A percentile compares a stretch with the other conserved stretches of the same genome.
phyloP scores from a whole-genome alignment of 2,113 vertebrate genomes.

The Hippocampus comes region DNA sequence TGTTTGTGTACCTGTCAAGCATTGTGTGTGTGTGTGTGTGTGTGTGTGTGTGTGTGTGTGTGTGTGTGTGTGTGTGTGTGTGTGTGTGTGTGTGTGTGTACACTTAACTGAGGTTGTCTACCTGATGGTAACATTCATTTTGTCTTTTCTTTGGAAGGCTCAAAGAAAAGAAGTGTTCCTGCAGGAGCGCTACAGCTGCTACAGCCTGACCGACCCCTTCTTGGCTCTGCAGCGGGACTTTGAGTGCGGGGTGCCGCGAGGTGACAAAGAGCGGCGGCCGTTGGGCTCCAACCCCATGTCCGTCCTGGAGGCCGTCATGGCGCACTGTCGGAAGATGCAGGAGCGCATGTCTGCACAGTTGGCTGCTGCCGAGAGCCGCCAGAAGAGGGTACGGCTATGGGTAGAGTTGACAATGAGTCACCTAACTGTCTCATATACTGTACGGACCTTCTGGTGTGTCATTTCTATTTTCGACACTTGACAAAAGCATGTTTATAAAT shows the following conservation, averaged over 20 bases:
- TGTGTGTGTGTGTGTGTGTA: no score
- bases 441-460: constrained; percentile 21
- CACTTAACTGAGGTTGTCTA: background rate
- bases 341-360: constrained; percentile 93
- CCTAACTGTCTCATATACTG: background rate
- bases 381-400: constrained; percentile 84
- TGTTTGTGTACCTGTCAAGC: no score
- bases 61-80: no score
- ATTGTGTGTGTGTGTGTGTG: no score
- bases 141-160: constrained; percentile 70
- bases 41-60: no score
- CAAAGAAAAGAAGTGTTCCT: constrained; percentile 95
- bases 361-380: constrained; percentile 87
- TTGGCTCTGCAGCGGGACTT: constrained; percentile 95
- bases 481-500: constrained; percentile 10
- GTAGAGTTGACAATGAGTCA: background rate
- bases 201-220: constrained; percentile 94
- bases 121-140: background rate
- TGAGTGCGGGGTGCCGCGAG: constrained; percentile 76
- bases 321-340: constrained; percentile 97
- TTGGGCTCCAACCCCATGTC: constrained; percentile 89
- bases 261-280: constrained; percentile 82
- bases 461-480: constrained; percentile 16
- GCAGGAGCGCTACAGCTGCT: constrained; percentile 93
- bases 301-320: constrained; percentile 97